Conservation (phyloP, 2,797 vertebrate species). For the Nannoperca australis region DNA sequence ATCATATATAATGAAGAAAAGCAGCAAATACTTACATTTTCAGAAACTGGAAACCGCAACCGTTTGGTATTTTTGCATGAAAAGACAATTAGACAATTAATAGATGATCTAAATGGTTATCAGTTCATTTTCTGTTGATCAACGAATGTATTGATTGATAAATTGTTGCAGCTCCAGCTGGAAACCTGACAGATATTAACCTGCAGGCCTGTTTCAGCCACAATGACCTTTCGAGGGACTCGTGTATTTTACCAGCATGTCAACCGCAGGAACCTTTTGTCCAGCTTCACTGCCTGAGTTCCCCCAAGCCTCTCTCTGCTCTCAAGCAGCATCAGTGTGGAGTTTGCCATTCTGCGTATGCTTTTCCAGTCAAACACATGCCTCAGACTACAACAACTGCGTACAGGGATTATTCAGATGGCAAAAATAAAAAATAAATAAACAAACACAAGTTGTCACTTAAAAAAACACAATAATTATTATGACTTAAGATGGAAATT, state of each 20-base stretch:
- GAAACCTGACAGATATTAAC: slow-evolving; percentile 18
- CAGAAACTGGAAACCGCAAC: not conserved
- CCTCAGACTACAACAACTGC: slow-evolving; percentile 4
- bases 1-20: not conserved
- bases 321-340: not conserved
- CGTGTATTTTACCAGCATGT: not conserved
- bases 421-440: not conserved
- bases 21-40: not conserved
- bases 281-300: not conserved
- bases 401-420: not conserved
- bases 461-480: not conserved
- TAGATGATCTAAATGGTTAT: too few species aligned
- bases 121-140: too few species aligned
- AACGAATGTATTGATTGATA: too few species aligned
- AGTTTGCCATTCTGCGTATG: not conserved
- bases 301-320: slow-evolving; percentile 1
- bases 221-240: not conserved
- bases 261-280: not conserved
- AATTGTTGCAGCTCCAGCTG: not conserved
- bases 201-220: not conserved
- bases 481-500: not conserved
- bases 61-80: not conserved
- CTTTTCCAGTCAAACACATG: slow-evolving; percentile 14
- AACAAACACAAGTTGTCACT: not conserved
- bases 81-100: not conserved